Conservation (phyloP, 1,140 invertebrate species). For the Armadillidium nasatum region DNA sequence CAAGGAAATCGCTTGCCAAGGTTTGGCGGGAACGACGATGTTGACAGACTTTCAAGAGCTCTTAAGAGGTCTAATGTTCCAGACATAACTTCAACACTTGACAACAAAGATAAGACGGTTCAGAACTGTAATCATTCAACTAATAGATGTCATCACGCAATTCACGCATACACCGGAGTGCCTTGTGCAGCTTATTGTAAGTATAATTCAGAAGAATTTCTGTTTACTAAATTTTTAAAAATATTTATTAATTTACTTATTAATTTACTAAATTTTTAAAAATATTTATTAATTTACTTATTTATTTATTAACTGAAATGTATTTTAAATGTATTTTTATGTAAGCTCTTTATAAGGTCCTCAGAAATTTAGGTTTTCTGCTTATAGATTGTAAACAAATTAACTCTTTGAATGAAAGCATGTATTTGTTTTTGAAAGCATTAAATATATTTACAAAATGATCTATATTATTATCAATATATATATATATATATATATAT, state of each 20-base stretch:
- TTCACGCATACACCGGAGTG: neutral
- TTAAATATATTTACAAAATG: no score
- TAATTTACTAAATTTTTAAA: neutral
- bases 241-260: neutral
- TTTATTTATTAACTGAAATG: neutral
- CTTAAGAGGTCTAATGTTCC: neutral
- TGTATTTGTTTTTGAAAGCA: no score
- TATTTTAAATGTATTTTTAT: no score
- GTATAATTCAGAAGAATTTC: neutral
- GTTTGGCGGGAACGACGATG: neutral
- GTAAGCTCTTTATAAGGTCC: neutral
- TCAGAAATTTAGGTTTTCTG: neutral
- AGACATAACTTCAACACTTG: neutral
- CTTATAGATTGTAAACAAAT: neutral
- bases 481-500: no score
- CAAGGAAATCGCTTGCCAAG: neutral
- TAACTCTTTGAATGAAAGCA: no score
- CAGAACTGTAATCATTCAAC: neutral
- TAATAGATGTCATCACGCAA: neutral
- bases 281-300: neutral
- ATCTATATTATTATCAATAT: no score
- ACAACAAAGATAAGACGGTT: neutral
- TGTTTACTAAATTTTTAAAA: no score
- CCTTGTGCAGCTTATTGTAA: neutral
- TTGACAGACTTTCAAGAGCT: neutral